Evolutionary conservation across 2,797 vertebrate species (phyloP).

Genomic region (Smutsia gigantea): DNA sequence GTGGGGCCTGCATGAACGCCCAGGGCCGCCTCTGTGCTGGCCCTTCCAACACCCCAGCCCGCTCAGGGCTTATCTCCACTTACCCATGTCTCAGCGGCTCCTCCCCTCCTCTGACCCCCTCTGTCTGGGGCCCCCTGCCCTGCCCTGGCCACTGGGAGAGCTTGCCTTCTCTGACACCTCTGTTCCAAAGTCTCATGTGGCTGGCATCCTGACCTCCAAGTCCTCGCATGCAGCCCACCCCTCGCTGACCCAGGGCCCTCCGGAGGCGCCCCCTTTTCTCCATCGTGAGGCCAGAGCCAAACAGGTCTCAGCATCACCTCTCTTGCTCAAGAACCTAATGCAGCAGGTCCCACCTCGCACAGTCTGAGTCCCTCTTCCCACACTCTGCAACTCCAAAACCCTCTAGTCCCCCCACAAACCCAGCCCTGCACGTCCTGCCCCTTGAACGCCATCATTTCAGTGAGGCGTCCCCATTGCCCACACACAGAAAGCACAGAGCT

Average conservation of each 20-base stretch:
- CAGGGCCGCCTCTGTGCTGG: no score
- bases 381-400: background rate
- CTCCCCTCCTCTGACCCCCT: background rate
- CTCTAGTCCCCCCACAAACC: background rate
- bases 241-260: background rate
- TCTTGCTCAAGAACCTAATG: constrained; percentile 11
- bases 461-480: background rate
- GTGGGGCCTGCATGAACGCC: background rate
- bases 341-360: background rate
- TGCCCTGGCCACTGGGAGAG: background rate
- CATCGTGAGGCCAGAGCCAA: background rate
- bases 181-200: background rate
- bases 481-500: background rate
- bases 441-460: fast-evolving
- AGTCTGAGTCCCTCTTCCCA: background rate
- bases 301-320: background rate
- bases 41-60: no score
- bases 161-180: background rate
- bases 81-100: background rate
- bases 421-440: background rate
- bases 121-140: background rate
- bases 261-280: background rate
- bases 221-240: background rate
- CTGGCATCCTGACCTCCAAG: background rate
- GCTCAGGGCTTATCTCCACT: background rate